phyloP scores from a whole-genome alignment of 2,113 vertebrate genomes.

The Ptilorrhoa leucosticta region DNA sequence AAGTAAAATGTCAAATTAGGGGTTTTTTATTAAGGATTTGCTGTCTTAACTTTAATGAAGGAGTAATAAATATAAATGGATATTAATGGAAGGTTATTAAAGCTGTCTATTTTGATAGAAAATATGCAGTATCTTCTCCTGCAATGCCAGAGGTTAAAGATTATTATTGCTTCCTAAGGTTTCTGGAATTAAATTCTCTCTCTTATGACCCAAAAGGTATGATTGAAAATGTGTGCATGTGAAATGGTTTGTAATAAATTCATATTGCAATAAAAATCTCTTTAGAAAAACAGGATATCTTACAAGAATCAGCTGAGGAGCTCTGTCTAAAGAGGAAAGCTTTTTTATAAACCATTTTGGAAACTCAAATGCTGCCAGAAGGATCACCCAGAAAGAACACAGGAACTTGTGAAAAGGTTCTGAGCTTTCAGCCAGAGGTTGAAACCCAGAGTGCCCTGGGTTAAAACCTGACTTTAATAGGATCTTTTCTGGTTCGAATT shows the following conservation, averaged over 20 bases:
- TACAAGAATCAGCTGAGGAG: not conserved
- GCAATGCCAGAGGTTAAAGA: slow-evolving; percentile 41
- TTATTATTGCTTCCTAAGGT: slow-evolving; percentile 32
- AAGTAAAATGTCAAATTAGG: slow-evolving; percentile 6
- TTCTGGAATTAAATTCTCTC: slow-evolving; percentile 35
- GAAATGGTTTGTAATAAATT: slow-evolving; percentile 20
- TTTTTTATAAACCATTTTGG: not conserved
- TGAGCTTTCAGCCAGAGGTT: not conserved
- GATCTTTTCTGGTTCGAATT: not conserved
- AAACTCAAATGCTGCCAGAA: not conserved
- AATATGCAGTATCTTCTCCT: slow-evolving; percentile 3
- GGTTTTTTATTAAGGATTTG: slow-evolving; percentile 12
- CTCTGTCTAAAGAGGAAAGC: not conserved
- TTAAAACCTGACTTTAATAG: not conserved
- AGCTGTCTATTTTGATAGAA: slow-evolving; percentile 30
- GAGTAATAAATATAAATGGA: slow-evolving; percentile 52
- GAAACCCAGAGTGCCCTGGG: not conserved
- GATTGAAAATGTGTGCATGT: not conserved
- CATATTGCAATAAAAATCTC: not conserved
- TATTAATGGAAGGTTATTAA: slow-evolving; percentile 14
- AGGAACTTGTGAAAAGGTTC: not conserved
- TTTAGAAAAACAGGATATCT: slow-evolving; percentile 4
- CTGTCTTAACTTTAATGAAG: slow-evolving; percentile 48
- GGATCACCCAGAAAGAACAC: not conserved
- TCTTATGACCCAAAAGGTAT: slow-evolving; percentile 11